Conservation (phyloP, 2,797 vertebrate genomes). For the Phataginus tetradactyla region DNA sequence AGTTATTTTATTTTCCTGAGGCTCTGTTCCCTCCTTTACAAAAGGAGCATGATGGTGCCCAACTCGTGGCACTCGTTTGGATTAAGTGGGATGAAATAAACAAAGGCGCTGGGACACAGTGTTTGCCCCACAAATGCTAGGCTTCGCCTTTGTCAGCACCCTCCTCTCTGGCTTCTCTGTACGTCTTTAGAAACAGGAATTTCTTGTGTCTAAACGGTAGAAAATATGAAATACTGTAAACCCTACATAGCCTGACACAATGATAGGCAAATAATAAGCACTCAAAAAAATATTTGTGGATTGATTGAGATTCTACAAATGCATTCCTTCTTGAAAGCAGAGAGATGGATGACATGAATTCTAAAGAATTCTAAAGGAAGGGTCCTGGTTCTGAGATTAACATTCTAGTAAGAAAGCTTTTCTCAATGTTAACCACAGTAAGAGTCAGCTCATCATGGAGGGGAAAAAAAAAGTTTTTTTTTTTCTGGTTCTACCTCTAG, state of each 20-base stretch:
- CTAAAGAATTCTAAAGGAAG: neutral
- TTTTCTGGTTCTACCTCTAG: neutral
- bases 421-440: neutral
- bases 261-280: neutral
- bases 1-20: neutral
- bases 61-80: neutral
- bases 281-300: neutral
- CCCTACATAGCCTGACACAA: slow-evolving; percentile 1
- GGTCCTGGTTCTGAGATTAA: slow-evolving; percentile 44
- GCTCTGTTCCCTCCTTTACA: neutral
- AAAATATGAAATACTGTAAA: slow-evolving; percentile 42
- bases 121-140: slow-evolving; percentile 19
- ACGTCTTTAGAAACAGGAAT: neutral
- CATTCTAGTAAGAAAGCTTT: neutral
- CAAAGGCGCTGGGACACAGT: neutral
- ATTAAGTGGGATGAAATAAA: slow-evolving; percentile 20
- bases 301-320: slow-evolving; percentile 50
- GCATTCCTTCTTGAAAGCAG: slow-evolving; percentile 46
- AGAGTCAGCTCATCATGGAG: neutral
- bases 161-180: neutral
- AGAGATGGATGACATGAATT: slow-evolving; percentile 32
- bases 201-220: neutral
- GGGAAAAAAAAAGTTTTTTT: neutral
- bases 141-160: slow-evolving; percentile 26
- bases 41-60: neutral